Conservation (phyloP, 1,140 invertebrate genomes). For the Glomeris maerens region DNA sequence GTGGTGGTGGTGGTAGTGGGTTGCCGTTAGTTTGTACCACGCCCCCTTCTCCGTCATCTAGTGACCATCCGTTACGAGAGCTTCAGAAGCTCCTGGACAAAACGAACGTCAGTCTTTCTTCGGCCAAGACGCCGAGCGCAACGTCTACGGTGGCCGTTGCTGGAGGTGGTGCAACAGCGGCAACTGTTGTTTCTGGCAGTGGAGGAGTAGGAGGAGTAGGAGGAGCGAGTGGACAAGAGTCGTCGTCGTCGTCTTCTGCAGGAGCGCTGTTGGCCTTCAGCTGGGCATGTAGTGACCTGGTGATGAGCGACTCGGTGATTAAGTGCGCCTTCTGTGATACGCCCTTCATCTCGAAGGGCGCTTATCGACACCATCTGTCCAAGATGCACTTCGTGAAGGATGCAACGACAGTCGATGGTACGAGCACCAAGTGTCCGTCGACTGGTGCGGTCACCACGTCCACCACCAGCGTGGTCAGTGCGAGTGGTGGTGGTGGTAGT, state of each 20-base stretch:
- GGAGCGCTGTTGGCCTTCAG: slow-evolving; percentile 77
- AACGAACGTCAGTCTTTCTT: slow-evolving; percentile 52
- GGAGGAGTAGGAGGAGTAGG: slow-evolving; percentile 20
- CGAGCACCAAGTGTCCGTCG: background rate
- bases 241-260: slow-evolving; percentile 36
- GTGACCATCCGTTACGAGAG: slow-evolving; percentile 59
- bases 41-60: slow-evolving; percentile 33
- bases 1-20: background rate
- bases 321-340: slow-evolving; percentile 94
- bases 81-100: slow-evolving; percentile 89
- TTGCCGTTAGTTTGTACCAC: slow-evolving; percentile 2
- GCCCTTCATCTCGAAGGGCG: slow-evolving; percentile 88
- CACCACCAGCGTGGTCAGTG: too few relatives aligned
- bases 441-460: background rate
- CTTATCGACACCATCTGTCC: slow-evolving; percentile 87
- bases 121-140: slow-evolving; percentile 14
- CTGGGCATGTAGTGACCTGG: slow-evolving; percentile 83
- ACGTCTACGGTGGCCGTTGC: slow-evolving; percentile 11
- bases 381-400: slow-evolving; percentile 96
- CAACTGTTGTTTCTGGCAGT: slow-evolving; percentile 3
- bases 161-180: background rate
- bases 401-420: slow-evolving; percentile 22
- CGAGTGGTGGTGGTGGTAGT: too few relatives aligned
- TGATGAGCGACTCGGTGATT: slow-evolving; percentile 65
- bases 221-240: slow-evolving; percentile 21